Conservation (phyloP, 2,888 invertebrate genomes). For the Orthosia incerta region DNA sequence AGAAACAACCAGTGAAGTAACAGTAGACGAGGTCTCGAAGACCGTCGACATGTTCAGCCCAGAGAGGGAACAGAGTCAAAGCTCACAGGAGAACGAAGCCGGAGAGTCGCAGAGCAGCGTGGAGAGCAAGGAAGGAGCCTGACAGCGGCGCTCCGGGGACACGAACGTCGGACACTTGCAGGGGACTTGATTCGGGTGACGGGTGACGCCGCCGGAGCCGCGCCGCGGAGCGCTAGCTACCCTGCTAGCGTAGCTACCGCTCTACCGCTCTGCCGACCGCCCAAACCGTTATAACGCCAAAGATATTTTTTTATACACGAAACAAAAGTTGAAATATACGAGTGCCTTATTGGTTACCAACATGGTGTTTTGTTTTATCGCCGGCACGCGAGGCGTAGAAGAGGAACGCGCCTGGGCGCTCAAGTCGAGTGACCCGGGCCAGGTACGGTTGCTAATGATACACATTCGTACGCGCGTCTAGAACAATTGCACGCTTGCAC, state of each 20-base stretch:
- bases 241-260: constrained; percentile 46
- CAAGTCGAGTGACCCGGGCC: constrained; percentile 95
- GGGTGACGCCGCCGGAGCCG: constrained; percentile 61
- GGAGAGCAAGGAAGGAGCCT: constrained; percentile 77
- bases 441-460: constrained; percentile 93
- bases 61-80: constrained; percentile 53
- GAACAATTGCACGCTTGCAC: constrained; percentile 77
- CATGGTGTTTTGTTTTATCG: constrained; percentile 87
- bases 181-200: constrained; percentile 89
- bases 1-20: constrained; percentile 15
- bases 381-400: constrained; percentile 76
- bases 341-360: constrained; percentile 90
- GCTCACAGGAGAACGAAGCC: constrained; percentile 41
- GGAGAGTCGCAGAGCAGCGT: constrained; percentile 52
- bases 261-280: constrained; percentile 56
- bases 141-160: constrained; percentile 80
- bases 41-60: constrained; percentile 77
- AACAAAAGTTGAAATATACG: constrained; percentile 87
- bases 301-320: constrained; percentile 86
- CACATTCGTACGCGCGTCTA: constrained; percentile 79
- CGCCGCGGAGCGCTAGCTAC: constrained; percentile 38
- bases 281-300: constrained; percentile 82
- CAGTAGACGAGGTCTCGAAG: constrained; percentile 47
- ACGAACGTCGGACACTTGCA: constrained; percentile 84
- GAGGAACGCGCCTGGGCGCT: constrained; percentile 94